A percentile compares a stretch with the other conserved stretches of the same genome.
These are phyloP conservation scores for Pterocles orientalis DNA, from an alignment of 2,113 vertebrate species.

Conservation along the genomic window DNA sequence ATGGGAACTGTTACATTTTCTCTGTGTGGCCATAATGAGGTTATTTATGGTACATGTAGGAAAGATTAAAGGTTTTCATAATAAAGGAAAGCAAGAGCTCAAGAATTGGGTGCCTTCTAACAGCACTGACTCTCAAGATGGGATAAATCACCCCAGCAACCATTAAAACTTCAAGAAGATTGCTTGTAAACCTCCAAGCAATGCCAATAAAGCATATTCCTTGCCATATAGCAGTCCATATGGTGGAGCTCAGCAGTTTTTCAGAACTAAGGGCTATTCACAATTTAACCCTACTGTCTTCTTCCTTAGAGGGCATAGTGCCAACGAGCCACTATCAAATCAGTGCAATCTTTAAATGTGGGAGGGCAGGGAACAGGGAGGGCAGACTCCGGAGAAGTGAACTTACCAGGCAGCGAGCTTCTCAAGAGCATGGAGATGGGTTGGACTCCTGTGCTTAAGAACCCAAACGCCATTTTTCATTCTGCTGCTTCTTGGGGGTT, in stretches of 20 bases:
- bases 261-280: slow-evolving; percentile 47
- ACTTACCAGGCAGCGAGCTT: background rate
- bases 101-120: slow-evolving; percentile 68
- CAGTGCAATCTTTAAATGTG: background rate
- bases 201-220: slow-evolving; percentile 70
- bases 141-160: slow-evolving; percentile 81
- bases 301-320: background rate
- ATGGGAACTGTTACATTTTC: slow-evolving; percentile 60
- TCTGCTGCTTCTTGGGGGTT: background rate
- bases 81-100: slow-evolving; percentile 75
- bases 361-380: background rate
- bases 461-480: background rate
- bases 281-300: slow-evolving; percentile 12
- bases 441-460: background rate
- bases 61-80: slow-evolving; percentile 82
- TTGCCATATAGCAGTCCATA: slow-evolving; percentile 50
- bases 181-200: slow-evolving; percentile 76
- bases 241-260: slow-evolving; percentile 63
- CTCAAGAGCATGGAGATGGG: background rate
- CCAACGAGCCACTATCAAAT: slow-evolving; percentile 39
- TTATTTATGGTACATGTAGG: slow-evolving; percentile 79
- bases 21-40: slow-evolving; percentile 77
- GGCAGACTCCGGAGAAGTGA: background rate
- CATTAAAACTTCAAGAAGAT: slow-evolving; percentile 83
- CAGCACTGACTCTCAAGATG: slow-evolving; percentile 67